Conservation (phyloP, 2,113 vertebrate species). For the Picathartes gymnocephalus region DNA sequence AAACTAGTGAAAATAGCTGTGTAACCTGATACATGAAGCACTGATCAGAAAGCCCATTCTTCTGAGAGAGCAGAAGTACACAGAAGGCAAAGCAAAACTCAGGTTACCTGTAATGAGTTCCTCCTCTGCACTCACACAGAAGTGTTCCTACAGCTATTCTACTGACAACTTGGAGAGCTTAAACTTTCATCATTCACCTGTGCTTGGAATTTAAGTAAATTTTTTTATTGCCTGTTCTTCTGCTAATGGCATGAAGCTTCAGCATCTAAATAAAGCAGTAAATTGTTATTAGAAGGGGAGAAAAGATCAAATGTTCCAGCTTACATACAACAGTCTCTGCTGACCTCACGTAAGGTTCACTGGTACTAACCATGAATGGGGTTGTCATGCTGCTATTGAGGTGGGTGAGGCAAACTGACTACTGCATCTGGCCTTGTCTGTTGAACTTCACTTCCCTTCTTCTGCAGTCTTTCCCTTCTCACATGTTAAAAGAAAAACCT, state of each 20-base stretch:
- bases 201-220: not conserved
- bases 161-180: not conserved
- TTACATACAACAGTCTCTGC: not conserved
- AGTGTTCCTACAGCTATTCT: not conserved
- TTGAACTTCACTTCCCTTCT: not conserved
- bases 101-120: not conserved
- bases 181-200: not conserved
- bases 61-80: not conserved
- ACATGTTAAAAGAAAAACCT: not conserved
- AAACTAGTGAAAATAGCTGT: not conserved
- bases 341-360: not conserved
- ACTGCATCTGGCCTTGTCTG: not conserved
- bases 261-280: not conserved
- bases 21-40: not conserved
- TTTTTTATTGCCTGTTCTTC: not conserved
- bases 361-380: not conserved
- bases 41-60: not conserved
- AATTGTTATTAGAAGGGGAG: not conserved
- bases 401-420: not conserved
- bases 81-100: not conserved
- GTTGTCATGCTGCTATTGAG: not conserved
- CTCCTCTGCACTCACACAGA: not conserved
- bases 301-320: not conserved
- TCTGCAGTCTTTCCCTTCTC: not conserved
- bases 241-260: not conserved